Evolutionary conservation across 2,888 invertebrate genomes (phyloP).

Genomic region (Colletes collaris): DNA sequence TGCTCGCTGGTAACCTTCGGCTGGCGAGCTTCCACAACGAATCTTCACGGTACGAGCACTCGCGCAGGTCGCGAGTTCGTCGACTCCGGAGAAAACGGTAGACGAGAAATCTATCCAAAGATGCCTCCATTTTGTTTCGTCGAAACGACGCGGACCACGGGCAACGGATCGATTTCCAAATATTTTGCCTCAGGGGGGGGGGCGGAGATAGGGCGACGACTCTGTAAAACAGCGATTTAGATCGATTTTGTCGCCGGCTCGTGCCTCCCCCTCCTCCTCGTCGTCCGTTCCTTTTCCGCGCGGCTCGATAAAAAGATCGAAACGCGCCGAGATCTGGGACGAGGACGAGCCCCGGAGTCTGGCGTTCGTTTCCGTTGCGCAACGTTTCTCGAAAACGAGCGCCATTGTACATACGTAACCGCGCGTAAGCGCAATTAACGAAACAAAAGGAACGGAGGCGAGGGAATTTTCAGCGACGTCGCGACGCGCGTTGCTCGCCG

Average conservation of each 20-base stretch:
- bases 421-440: not conserved
- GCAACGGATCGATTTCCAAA: not conserved
- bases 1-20: not conserved
- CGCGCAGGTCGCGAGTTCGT: conserved; percentile 41
- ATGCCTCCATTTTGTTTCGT: not conserved
- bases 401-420: not conserved
- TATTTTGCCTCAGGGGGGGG: too few relatives aligned
- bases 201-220: too few relatives aligned
- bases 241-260: too few relatives aligned
- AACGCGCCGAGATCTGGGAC: not conserved
- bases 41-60: not conserved
- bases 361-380: not conserved
- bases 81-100: not conserved
- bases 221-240: too few relatives aligned
- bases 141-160: not conserved
- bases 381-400: not conserved
- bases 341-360: not conserved
- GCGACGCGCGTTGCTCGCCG: not conserved
- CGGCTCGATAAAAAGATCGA: not conserved
- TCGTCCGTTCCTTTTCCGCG: not conserved
- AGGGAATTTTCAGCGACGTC: not conserved
- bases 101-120: not conserved
- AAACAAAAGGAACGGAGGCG: not conserved
- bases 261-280: not conserved
- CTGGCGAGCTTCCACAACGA: not conserved